Evolutionary conservation across 2,113 vertebrate species (phyloP), one percentile per base, ranked within the genome.

Genomic region (Todiramphus saurophagus): DNA sequence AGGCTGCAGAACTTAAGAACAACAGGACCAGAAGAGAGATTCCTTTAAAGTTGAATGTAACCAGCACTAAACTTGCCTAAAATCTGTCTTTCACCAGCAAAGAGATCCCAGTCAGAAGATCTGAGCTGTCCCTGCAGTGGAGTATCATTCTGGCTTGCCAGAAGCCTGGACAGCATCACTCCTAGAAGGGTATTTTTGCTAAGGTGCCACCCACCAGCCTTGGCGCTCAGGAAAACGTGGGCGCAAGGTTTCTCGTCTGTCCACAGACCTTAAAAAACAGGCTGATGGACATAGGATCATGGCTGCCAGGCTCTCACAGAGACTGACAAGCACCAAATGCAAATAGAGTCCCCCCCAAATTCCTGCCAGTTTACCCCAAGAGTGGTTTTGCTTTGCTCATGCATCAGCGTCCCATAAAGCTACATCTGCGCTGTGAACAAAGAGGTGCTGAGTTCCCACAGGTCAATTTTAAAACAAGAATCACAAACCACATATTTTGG

Each of bases 401-500:
- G 55, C 53, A 37, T 74, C 23, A 9, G 23, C 27, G 17, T 80
- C 56, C 56, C 39, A 43, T 60, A 66, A 68, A 58, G 9, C 58
- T 88, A 33, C 14, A 12, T 83, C 58, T 84, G 75, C 4, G 3
- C 86, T 74, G 66, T 51, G 69, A 67, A 70, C 5, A 5, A 68
- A 83, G 27, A 72, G 58, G 10, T 55, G 16, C 56, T 2, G 7
- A n/a, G 73, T 90, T 96, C 48, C 56, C 76, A 90, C 58, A 33
- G 68, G 69, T 87, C 33, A 11, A 3, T 51, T 94, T 90, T 70
- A 87, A 88, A 94, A 35, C 30, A 78, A 83, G 79, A 77, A 88
- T 75, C 72, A 68, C 30, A 33, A 75, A 83, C 72, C 31, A 35
- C 64, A 51, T 80, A 64, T 83, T 27, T 80, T 87, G 63, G 35